Base-by-base conservation (phyloP, 2,888 invertebrate genomes). In the Hydrotaea cyrtoneurina region DNA sequence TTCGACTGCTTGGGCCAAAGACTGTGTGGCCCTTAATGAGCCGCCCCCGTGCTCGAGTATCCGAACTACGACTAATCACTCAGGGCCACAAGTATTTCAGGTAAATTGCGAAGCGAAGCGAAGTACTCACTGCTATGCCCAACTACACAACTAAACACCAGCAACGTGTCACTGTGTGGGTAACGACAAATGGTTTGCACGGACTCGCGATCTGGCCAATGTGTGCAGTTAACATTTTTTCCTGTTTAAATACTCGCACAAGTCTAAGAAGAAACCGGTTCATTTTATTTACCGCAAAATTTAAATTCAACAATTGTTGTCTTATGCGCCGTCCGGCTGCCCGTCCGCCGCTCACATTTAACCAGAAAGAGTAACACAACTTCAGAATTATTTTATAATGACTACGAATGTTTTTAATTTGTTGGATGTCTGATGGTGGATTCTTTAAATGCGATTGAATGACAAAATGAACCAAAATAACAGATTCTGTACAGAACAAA, bases 231-330 rank as follows among this genome's bases (percentile, higher is more conserved):
- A 73, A 46, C 64, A 78, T 19, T 53, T 80, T 80, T 85, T 82
- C 81, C 85, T 82, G 76, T 69, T 81, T 50, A 66, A 77, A 78
- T 75, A 64, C 11, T n/a, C n/a, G n/a, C n/a, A 62, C 0, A 39
- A 62, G 53, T 15, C 50, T n/a, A 78, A 13, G 36, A 85, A n/a
- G 36, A 85, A 85, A 85, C 85, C 82, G 80, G 85, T 85, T 82
- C 36, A 43, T 53, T 31, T 69, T 17, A 76, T 80, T 81, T 23
- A 79, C 59, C 15, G 73, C 73, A 78, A 81, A 81, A 57, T 79
- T 78, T 46, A 73, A 76, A 81, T 73, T 79, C 78, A 81, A 64
- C 71, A 71, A 75, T 64, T 72, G 77, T 74, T 83, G 55, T 43
- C 57, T 77, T 39, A 23, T n/a, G 23, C n/a, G 11, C 23, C 26